Base-by-base conservation (phyloP, 1,140 invertebrate genomes). In the Eulimnadia texana region DNA sequence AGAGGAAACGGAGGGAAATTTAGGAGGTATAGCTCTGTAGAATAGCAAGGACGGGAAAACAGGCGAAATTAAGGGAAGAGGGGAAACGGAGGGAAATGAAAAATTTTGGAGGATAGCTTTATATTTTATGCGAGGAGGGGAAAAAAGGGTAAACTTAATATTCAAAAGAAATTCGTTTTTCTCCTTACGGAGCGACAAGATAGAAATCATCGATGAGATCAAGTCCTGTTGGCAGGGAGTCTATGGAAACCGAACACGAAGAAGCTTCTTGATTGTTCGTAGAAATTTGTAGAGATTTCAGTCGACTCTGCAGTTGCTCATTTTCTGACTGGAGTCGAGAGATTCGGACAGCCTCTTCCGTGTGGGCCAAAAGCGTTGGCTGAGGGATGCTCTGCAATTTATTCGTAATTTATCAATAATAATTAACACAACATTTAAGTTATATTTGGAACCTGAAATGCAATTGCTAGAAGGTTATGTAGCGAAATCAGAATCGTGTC, bases 401-500 rank as follows among this genome's bases (percentile, higher is more conserved):
- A 62, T 27, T 16, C 9, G 29, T 29, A 24, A 62, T 58, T 58
- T 49, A 60, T 49, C 53, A 55, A 64, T 22, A 24, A 22, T 57
- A 60, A 49, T 25, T 56, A 28, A 51, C 27, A 13, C n/a, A 58
- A 56, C 23, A 25, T 22, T 56, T 11, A 20, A 27, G 22, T 19
- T 2, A 62, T 60, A n/a, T n/a, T n/a, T n/a, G 65, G 66, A 73
- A 82, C 81, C 75, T 90, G 86, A 69, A 88, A 92, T 52, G 94
- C 84, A 29, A 90, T 88, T 23, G 91, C 85, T 42, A 98, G 76
- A 69, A 97, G 90, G 74, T 98, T 98, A 70, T 94, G 88, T 22
- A 98, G 75, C 0, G 93, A 95, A n/a, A 96, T 80, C 49, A 93
- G 72, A 67, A 94, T 82, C 50, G 89, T 94, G 69, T 97, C 93